Conservation (phyloP, 92 coral and sea anemone genomes). For the Montipora capitata region DNA sequence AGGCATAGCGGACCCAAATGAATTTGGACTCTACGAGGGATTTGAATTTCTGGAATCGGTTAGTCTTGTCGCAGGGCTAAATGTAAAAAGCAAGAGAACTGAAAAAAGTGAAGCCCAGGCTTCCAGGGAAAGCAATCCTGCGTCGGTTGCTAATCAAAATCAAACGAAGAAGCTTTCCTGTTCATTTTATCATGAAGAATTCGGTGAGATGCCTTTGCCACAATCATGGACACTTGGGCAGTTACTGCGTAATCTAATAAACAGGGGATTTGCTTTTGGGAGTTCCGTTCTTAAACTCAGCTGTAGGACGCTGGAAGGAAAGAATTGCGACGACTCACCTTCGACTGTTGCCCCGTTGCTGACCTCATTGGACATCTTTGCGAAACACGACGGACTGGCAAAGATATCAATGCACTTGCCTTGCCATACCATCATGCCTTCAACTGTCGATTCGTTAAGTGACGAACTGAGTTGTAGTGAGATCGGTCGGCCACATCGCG, state of each 20-base stretch:
- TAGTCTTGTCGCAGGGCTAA: slow-evolving; percentile 90
- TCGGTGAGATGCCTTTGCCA: slow-evolving; percentile 77
- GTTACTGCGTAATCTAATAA: slow-evolving; percentile 73
- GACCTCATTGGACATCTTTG: slow-evolving; percentile 87
- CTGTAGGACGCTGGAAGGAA: slow-evolving; percentile 53
- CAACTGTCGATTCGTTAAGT: slow-evolving; percentile 34
- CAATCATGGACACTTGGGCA: slow-evolving; percentile 77
- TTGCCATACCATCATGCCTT: slow-evolving; percentile 61
- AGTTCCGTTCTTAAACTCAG: slow-evolving; percentile 76
- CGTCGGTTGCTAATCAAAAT: slow-evolving; percentile 32
- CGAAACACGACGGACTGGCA: slow-evolving; percentile 90
- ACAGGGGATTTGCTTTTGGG: slow-evolving; percentile 84
- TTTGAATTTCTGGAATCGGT: slow-evolving; percentile 75
- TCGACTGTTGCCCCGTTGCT: slow-evolving; percentile 59
- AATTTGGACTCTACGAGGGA: slow-evolving; percentile 85
- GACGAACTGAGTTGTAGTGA: slow-evolving; percentile 5
- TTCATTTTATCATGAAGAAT: slow-evolving; percentile 68
- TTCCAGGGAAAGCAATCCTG: slow-evolving; percentile 54
- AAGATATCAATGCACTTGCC: slow-evolving; percentile 87
- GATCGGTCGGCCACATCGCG: not conserved
- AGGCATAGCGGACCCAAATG: slow-evolving; percentile 73
- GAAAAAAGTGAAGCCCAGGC: slow-evolving; percentile 66
- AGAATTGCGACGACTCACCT: not conserved
- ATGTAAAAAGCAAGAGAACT: slow-evolving; percentile 93
- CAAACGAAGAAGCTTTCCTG: slow-evolving; percentile 17